Percentiles rank a stretch among this genome's conserved stretches.
Conservation (phyloP, 2,888 invertebrate species). For the Monochamus alternatus region DNA sequence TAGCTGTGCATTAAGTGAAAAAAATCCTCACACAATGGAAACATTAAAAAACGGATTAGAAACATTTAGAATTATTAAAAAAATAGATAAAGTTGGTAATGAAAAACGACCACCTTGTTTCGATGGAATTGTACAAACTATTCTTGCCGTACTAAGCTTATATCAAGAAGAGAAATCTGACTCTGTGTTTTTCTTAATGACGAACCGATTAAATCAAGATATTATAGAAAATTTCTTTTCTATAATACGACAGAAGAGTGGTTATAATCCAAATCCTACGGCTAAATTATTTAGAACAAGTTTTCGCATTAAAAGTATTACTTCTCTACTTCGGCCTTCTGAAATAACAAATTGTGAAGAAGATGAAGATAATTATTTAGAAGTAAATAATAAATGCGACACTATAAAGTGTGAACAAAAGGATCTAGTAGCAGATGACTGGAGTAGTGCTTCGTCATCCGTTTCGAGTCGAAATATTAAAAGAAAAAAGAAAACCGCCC, state of each 20-base stretch:
- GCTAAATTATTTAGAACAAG: neutral
- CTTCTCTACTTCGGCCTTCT: neutral
- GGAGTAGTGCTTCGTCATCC: neutral
- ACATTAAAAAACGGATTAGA: slow-evolving; percentile 16
- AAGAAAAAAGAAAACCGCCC: neutral
- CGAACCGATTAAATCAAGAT: slow-evolving; percentile 3
- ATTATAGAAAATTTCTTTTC: neutral
- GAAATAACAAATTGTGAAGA: neutral
- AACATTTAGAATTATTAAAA: neutral
- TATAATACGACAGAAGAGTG: neutral
- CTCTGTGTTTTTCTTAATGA: neutral
- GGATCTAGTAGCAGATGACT: neutral
- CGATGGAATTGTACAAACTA: slow-evolving; percentile 28
- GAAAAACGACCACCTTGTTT: slow-evolving; percentile 26
- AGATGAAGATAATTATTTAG: neutral
- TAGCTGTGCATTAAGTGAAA: neutral
- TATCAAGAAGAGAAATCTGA: slow-evolving; percentile 27
- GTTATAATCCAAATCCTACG: neutral
- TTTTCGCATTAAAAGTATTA: neutral
- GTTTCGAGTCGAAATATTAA: neutral
- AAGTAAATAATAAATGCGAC: neutral
- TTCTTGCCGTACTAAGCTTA: slow-evolving; percentile 1
- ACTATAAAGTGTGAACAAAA: no score
- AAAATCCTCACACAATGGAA: slow-evolving; percentile 2
- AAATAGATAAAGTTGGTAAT: slow-evolving; percentile 7